Evolutionary conservation across 2,113 vertebrate genomes (phyloP).

Genomic region (Pycnonotus jocosus): DNA sequence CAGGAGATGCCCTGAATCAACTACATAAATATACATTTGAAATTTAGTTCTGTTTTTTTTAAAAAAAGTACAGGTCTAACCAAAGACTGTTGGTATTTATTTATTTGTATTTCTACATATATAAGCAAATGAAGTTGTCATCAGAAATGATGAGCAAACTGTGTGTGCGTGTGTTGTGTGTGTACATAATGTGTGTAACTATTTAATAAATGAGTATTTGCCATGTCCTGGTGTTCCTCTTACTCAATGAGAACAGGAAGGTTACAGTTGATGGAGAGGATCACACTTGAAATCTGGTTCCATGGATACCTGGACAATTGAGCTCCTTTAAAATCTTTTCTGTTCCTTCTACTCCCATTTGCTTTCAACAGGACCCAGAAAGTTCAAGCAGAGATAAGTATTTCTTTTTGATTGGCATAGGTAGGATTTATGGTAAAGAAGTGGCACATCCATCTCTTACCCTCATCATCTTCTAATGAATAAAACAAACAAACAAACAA

Average conservation of each 20-base stretch:
- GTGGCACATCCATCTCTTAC: background rate
- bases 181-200: background rate
- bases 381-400: background rate
- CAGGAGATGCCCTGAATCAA: background rate
- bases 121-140: background rate
- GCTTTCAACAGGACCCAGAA: background rate
- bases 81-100: background rate
- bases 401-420: background rate
- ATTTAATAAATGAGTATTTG: background rate
- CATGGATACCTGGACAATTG: background rate
- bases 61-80: background rate
- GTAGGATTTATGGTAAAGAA: background rate
- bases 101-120: background rate
- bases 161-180: accelerated
- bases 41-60: background rate
- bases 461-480: background rate
- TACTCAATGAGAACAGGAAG: background rate
- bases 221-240: background rate
- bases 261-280: background rate
- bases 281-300: background rate
- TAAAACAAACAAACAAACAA: background rate
- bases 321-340: background rate
- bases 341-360: background rate
- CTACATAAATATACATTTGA: background rate
- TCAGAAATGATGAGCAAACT: background rate